Conservation (phyloP, 2,113 vertebrate genomes). For the Clupea harengus region DNA sequence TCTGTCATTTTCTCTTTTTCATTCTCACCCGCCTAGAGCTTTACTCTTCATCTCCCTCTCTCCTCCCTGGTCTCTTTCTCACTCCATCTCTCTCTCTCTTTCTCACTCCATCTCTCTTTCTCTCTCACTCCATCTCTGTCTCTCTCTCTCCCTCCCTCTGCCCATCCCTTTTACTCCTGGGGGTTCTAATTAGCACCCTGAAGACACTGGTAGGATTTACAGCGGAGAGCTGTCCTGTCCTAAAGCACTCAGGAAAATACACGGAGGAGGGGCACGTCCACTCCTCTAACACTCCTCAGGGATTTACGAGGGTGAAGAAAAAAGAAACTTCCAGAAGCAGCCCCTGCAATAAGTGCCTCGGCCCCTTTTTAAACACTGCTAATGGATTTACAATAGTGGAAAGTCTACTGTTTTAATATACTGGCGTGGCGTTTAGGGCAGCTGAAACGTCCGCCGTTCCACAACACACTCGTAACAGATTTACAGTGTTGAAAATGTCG, state of each 20-base stretch:
- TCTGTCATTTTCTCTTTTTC: slow-evolving; percentile 2
- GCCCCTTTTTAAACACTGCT: background rate
- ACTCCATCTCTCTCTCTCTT: background rate
- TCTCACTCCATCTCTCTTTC: background rate
- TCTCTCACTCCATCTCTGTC: slow-evolving; percentile 18
- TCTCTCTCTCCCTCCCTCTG: background rate
- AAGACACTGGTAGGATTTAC: too few species aligned
- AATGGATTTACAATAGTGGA: slow-evolving; percentile 13
- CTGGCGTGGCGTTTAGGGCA: background rate
- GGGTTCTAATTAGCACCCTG: too few species aligned
- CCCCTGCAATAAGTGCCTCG: too few species aligned
- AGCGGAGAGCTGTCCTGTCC: too few species aligned
- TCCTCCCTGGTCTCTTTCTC: background rate
- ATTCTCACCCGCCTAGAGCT: too few species aligned
- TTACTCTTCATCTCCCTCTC: background rate
- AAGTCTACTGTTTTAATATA: slow-evolving; percentile 4
- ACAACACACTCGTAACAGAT: slow-evolving; percentile 4
- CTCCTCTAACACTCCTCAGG: too few species aligned
- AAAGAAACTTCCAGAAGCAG: background rate
- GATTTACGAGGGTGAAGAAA: background rate
- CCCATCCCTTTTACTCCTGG: too few species aligned
- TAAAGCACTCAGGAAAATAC: too few species aligned
- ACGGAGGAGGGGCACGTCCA: too few species aligned
- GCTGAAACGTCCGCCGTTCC: background rate
- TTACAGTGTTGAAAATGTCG: background rate